Evolutionary conservation across 2,888 invertebrate species (phyloP), one percentile per base, ranked within the genome.

Genomic region (Chymomyza amoena): DNA sequence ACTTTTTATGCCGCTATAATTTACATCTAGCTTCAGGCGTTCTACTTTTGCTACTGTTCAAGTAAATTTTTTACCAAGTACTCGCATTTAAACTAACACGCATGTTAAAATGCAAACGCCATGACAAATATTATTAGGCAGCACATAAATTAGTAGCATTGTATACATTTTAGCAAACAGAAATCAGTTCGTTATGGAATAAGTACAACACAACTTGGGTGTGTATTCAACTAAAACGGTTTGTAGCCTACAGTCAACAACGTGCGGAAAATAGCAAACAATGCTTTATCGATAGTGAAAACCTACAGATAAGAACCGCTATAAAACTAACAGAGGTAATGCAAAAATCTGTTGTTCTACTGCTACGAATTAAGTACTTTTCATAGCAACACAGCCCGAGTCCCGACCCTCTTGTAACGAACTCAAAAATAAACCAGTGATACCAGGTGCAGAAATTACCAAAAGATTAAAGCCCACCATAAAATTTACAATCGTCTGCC

Each of bases 41-140:
- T 45, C 15, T 13, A 50, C 51, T 63, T 51, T 7, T 20, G n/a
- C 36, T 15, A 28, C 45, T 51, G 50, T 18, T 18, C 54, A 54
- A 54, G 20, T 0, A 45, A 64, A 32, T 15, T 51, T 45, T 45
- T 45, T 45, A 15, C 13, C 6, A 45, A 32, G 4, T 45, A 45
- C 36, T 51, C 25, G 25, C 7, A 54, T 73, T 69, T 69, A 70
- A 74, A 68, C 63, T 71, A 70, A 78, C 68, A 18, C 66, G 74
- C 76, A 78, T 84, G 66, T 64, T 54, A 68, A 84, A 84, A 54
- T 80, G 61, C 32, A 61, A 66, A 60, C 57, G 64, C 50, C 59
- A 62, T 66, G 66, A 39, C 39, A 15, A 10, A 80, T 78, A 64
- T 61, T 15, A 9, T 52, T 63, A 71, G 13, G 39, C 13, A 45